A percentile compares a stretch with the other conserved stretches of the same genome.
phyloP scores from a whole-genome alignment of 2,888 invertebrate species.

The Aspidiotus destructor region DNA sequence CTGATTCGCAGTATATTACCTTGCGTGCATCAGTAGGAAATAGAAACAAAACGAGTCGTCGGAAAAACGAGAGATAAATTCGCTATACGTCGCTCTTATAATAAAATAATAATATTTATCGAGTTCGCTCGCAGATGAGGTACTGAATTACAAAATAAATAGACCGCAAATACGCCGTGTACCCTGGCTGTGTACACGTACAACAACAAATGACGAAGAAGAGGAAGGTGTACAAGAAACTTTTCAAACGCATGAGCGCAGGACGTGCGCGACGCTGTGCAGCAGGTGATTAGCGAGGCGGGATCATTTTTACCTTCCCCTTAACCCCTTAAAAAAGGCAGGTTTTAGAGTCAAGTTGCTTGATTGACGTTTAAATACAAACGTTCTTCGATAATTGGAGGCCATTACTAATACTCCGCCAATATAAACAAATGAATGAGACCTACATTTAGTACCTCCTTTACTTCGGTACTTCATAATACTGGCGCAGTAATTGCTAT shows the following conservation, averaged over 20 bases:
- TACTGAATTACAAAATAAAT: too few relatives aligned
- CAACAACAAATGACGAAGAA: background rate
- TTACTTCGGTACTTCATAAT: background rate
- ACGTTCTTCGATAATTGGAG: constrained; percentile 30
- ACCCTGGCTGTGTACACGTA: too few relatives aligned
- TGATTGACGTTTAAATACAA: constrained; percentile 31
- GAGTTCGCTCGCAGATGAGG: too few relatives aligned
- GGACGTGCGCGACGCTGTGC: too few relatives aligned
- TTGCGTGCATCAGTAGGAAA: too few relatives aligned
- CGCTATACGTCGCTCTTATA: too few relatives aligned
- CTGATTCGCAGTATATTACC: too few relatives aligned
- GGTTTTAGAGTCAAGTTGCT: constrained; percentile 27
- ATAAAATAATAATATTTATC: too few relatives aligned
- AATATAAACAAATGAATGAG: constrained; percentile 22
- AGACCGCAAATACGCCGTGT: too few relatives aligned
- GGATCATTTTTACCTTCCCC: constrained; percentile 30
- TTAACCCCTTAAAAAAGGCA: constrained; percentile 24
- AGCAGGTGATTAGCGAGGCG: constrained; percentile 32
- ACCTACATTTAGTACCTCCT: constrained; percentile 12
- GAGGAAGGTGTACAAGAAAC: background rate
- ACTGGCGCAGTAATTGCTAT: constrained; percentile 23
- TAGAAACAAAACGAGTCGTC: too few relatives aligned
- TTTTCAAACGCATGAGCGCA: constrained; percentile 22
- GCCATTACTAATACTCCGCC: constrained; percentile 31
- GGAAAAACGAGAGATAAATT: too few relatives aligned